These are phyloP conservation scores for Sceloporus tristichus DNA, from an alignment of 2,113 vertebrate genomes.

Conservation along the genomic window DNA sequence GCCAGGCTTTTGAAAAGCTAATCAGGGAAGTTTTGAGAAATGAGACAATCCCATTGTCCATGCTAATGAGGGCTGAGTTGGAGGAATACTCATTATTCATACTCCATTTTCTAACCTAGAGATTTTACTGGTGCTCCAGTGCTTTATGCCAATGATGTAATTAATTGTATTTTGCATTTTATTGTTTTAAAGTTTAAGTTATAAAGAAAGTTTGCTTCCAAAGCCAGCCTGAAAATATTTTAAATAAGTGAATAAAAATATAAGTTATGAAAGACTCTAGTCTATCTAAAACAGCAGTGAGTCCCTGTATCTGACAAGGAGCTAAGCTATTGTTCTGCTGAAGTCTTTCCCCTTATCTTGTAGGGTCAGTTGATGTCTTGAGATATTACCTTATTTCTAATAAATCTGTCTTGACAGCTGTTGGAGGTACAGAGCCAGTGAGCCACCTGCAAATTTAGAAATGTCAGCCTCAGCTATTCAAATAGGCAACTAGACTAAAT, in stretches of 20 bases:
- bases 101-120: not conserved
- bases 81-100: not conserved
- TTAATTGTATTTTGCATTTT: not conserved
- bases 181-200: not conserved
- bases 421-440: constrained; percentile 71
- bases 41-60: not conserved
- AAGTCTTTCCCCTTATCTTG: constrained; percentile 56
- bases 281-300: constrained; percentile 49
- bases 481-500: constrained; percentile 67
- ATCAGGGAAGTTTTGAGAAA: not conserved
- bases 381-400: constrained; percentile 64
- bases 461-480: constrained; percentile 73
- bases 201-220: not conserved
- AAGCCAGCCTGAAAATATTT: not conserved
- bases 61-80: not conserved
- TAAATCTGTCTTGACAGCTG: constrained; percentile 70
- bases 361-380: constrained; percentile 53
- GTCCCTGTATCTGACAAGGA: constrained; percentile 62
- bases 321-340: constrained; percentile 66
- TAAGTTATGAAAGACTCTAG: constrained; percentile 50
- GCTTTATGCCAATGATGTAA: not conserved
- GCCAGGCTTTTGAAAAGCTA: not conserved
- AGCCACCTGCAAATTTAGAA: constrained; percentile 76
- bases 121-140: not conserved
- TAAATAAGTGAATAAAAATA: not conserved